Evolutionary conservation across 2,888 invertebrate species (phyloP), one percentile per base, ranked within the genome.

Genomic region (Drosophila sordidapex): DNA sequence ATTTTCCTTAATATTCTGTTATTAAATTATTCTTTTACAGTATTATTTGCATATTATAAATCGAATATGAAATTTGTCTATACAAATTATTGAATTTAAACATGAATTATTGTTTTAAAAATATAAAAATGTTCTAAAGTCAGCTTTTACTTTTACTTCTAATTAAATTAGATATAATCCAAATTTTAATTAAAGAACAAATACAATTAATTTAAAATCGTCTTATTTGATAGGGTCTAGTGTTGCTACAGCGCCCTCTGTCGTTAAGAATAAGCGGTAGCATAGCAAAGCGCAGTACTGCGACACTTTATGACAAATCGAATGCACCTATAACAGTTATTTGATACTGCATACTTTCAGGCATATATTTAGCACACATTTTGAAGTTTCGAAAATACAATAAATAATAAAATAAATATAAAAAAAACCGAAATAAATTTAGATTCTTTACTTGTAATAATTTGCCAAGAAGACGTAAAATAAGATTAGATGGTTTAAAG

Each of bases 301-400:
- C 18, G 40, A 33, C 6, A 1, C 2, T 21, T 49, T 54, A 18
- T 1, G 21, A 35, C 6, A 36, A 5, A 18, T 15, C 15, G 6
- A n/a, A 18, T 46, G 15, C 18, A 43, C 4, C 29, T 25, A 29
- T 5, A 43, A 8, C 13, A 36, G 6, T 18, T 25, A 4, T 11
- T 11, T 27, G 8, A 5, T 35, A 35, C 0, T 56, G 74, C 68
- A 68, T 74, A 63, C 76, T 68, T 62, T 75, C 13, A n/a, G 59
- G 49, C 48, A 10, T 15, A 13, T 7, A 4, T 1, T 2, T 13
- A 25, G 4, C 21, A 15, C 0, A 4, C 7, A 15, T 7, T 21
- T 15, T 21, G 1, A 46, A 15, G 1, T 46, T 46, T 21, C 4
- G 13, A 7, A 46, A 21, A 46, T 21, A 6, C 13, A 13, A 21